A percentile compares a stretch with the other conserved stretches of the same genome.
phyloP scores from a whole-genome alignment of 2,113 vertebrate species.

The Mobula hypostoma region DNA sequence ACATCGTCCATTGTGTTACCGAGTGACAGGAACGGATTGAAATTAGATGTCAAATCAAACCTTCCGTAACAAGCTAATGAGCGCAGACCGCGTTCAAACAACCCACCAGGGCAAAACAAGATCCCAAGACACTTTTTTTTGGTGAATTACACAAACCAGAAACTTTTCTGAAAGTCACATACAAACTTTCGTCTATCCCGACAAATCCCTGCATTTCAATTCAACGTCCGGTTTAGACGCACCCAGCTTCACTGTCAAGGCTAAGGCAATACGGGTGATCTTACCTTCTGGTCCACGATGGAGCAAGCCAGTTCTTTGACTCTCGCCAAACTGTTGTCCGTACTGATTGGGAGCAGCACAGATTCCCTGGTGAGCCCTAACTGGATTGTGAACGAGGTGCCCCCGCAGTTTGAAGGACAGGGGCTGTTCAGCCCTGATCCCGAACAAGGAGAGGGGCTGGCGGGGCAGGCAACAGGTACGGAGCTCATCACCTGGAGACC shows the following conservation, averaged over 20 bases:
- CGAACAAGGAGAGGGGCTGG: constrained; percentile 48
- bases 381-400: constrained; percentile 82
- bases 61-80: background rate
- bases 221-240: background rate
- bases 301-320: constrained; percentile 83
- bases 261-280: background rate
- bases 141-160: background rate
- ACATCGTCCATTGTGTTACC: background rate
- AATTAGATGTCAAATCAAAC: background rate
- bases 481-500: background rate
- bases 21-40: background rate
- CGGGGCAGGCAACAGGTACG: constrained; percentile 44
- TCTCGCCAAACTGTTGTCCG: constrained; percentile 64
- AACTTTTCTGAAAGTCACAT: background rate
- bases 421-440: constrained; percentile 44
- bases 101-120: background rate
- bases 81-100: background rate
- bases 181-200: background rate
- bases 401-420: constrained; percentile 48
- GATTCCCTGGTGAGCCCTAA: constrained; percentile 79
- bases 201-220: background rate
- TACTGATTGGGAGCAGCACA: constrained; percentile 66
- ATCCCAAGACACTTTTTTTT: too few relatives aligned
- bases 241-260: too few relatives aligned
- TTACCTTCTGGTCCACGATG: constrained; percentile 83